A percentile compares a stretch with the other conserved stretches of the same genome.
Conservation (phyloP, 1,140 invertebrate genomes). For the Drosophila novamexicana region DNA sequence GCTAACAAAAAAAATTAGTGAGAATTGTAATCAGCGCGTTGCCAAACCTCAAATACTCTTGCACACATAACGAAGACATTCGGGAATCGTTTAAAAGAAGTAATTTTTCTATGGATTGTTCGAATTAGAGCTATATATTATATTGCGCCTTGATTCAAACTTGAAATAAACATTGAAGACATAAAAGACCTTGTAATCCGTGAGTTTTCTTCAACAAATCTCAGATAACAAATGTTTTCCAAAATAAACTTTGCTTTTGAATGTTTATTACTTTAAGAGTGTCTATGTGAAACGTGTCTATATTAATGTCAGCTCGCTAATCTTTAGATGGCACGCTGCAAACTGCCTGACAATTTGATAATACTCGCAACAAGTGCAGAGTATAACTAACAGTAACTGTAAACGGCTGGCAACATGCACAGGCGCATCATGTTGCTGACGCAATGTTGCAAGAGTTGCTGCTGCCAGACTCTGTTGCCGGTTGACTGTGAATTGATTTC, state of each 20-base stretch:
- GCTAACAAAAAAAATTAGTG: background rate
- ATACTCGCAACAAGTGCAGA: background rate
- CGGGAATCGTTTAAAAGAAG: too few relatives aligned
- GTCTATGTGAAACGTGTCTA: too few relatives aligned
- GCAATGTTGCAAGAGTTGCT: constrained; percentile 38
- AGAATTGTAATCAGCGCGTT: constrained; percentile 20
- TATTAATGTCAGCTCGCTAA: too few relatives aligned
- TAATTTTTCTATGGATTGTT: too few relatives aligned
- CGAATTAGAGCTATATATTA: too few relatives aligned
- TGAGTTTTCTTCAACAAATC: too few relatives aligned
- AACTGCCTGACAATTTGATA: background rate
- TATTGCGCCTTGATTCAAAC: too few relatives aligned
- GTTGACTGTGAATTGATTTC: constrained; percentile 24
- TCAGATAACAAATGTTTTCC: too few relatives aligned
- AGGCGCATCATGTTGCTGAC: constrained; percentile 24
- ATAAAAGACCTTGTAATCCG: too few relatives aligned
- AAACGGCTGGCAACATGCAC: constrained; percentile 24
- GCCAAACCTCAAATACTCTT: constrained; percentile 3
- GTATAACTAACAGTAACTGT: constrained; percentile 22
- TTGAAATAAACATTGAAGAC: too few relatives aligned
- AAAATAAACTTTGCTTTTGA: too few relatives aligned
- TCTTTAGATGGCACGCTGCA: background rate
- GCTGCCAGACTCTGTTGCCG: constrained; percentile 18
- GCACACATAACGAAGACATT: background rate
- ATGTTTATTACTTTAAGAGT: too few relatives aligned